Base-by-base conservation (phyloP, 2,113 vertebrate species). In the Xiphias gladius region DNA sequence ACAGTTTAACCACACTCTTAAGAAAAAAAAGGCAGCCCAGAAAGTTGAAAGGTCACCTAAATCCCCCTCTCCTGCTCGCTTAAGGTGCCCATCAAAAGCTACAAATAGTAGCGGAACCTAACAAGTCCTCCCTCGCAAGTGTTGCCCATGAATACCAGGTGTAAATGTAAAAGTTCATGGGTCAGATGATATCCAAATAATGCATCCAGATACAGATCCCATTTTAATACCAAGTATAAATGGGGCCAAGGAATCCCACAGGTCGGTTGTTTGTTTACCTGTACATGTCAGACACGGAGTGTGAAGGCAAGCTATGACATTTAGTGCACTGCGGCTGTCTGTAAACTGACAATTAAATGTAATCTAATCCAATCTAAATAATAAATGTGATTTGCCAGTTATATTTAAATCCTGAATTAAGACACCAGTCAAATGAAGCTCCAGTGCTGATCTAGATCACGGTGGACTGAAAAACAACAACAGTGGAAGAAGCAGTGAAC, bases 351-450 rank as follows among this genome's bases (percentile, higher is more conserved):
- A 55, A 22, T 50, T 8, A 55, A 57, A 22, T 57, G n/a, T 57
- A 26, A 2, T 68, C 13, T 52, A 52, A 58, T 64, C 17, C 41
- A 54, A 55, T 73, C 11, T n/a, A 6, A 80, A 12, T 54, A 22
- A 79, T 11, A 11, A 43, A 76, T 69, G 37, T 50, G 35, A 66
- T 67, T 67, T 26, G 26, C 57, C 1, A 6, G 9, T 52, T 52
- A 73, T 78, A 46, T 75, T 37, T 17, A 76, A 52, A 26, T 69
- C 35, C 30, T 66, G 48, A 73, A 79, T 62, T 66, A 75, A 70
- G 22, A 65, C 1, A 58, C 39, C 66, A 52, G 50, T 79, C 52
- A 20, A 65, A 57, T n/a, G n/a, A 35, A 64, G 62, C 16, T 69
- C 37, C 26, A 20, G 20, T 30, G n/a, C 73, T 35, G 48, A 59